Percentiles rank a stretch among this genome's conserved stretches.
phyloP scores from a whole-genome alignment of 37 sponge, comb jelly and placozoan genomes.

The Beroe forskalii region DNA sequence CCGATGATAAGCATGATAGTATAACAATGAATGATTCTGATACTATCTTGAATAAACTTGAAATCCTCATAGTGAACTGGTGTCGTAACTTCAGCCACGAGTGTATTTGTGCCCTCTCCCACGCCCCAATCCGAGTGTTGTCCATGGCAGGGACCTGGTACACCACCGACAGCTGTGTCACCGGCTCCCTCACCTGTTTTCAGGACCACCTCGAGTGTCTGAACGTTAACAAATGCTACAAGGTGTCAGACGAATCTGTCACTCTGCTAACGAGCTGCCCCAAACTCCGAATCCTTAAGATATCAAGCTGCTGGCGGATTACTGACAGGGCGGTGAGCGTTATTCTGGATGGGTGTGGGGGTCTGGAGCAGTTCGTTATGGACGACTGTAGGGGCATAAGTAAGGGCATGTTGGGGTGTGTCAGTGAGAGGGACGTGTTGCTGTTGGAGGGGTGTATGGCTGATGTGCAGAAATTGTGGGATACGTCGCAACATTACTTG shows the following conservation, averaged over 20 bases:
- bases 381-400: conserved; percentile 25
- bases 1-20: too few species aligned
- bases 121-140: conserved; percentile 2
- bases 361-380: conserved; percentile 11
- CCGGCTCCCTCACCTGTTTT: not conserved
- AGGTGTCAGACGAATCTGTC: conserved; percentile 1
- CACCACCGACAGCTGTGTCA: not conserved
- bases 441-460: conserved; percentile 7
- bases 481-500: not conserved
- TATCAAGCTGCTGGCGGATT: conserved; percentile 12
- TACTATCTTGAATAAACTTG: conserved; percentile 15
- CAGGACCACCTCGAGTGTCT: not conserved
- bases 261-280: not conserved
- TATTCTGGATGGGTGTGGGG: not conserved
- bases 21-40: not conserved
- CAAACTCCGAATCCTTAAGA: conserved; percentile 17
- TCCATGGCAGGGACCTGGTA: conserved; percentile 48
- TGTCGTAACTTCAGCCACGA: conserved; percentile 2
- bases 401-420: not conserved
- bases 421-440: conserved; percentile 10
- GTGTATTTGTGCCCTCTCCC: not conserved
- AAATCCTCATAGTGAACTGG: conserved; percentile 54
- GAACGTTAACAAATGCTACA: conserved; percentile 62
- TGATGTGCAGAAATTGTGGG: not conserved
- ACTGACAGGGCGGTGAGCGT: not conserved